Percentiles rank a stretch among this genome's conserved stretches.
These are phyloP conservation scores for Trematocara stigmaticum DNA, from an alignment of 2,113 vertebrate species.

Conservation along the genomic window DNA sequence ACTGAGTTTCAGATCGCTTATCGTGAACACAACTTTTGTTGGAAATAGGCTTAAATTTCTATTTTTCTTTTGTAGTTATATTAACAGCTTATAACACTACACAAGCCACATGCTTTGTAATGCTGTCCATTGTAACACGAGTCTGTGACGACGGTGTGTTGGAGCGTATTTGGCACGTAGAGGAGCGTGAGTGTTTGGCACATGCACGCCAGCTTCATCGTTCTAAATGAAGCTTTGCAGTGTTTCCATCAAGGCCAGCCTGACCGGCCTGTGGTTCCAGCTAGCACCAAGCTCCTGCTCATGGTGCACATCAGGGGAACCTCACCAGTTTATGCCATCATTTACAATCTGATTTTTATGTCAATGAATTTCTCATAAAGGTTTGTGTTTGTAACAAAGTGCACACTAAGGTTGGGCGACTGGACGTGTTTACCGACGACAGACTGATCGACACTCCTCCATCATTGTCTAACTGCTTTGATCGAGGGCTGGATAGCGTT, in stretches of 20 bases:
- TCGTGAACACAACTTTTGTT: background rate
- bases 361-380: background rate
- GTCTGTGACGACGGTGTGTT: background rate
- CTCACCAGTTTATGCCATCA: background rate
- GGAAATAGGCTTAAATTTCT: background rate
- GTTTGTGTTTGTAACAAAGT: background rate
- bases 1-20: background rate
- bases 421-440: background rate
- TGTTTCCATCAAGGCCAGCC: background rate
- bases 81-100: background rate
- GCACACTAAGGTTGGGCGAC: background rate
- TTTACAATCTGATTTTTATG: background rate
- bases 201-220: background rate
- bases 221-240: background rate
- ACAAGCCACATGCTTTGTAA: background rate
- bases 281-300: background rate
- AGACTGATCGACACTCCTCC: background rate
- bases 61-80: background rate
- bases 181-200: background rate
- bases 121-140: background rate
- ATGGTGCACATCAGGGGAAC: fast-evolving
- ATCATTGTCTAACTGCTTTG: background rate
- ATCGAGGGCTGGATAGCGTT: background rate
- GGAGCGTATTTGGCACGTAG: background rate
- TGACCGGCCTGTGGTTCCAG: background rate